phyloP scores from a whole-genome alignment of 1,140 invertebrate genomes.

The Lasioglossum baleicum region DNA sequence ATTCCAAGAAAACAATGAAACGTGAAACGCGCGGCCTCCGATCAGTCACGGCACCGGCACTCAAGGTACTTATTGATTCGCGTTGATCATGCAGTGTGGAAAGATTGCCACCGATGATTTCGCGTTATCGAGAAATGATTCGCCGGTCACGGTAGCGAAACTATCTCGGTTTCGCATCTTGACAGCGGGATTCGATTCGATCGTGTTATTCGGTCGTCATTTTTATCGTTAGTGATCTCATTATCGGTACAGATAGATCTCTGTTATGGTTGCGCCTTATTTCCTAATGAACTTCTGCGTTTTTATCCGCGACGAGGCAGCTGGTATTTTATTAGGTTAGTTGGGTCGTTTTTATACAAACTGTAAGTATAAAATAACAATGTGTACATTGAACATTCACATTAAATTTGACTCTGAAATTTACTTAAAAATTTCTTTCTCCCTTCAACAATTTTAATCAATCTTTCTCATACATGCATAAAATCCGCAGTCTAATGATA shows the following conservation, averaged over 20 bases:
- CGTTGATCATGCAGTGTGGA: not conserved
- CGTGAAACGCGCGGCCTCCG: not conserved
- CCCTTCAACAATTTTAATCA: no score
- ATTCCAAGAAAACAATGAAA: not conserved
- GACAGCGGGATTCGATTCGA: constrained; percentile 25
- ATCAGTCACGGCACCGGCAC: not conserved
- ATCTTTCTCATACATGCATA: no score
- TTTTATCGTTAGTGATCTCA: constrained; percentile 12
- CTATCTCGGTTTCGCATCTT: constrained; percentile 37
- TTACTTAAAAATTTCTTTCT: no score
- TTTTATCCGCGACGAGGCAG: no score
- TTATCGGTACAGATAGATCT: not conserved
- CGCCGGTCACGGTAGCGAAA: not conserved
- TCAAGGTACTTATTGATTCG: not conserved
- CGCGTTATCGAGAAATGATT: constrained; percentile 25
- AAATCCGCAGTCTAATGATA: no score
- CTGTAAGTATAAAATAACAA: no score
- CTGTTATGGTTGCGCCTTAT: not conserved
- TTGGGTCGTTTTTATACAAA: no score
- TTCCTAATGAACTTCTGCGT: not conserved
- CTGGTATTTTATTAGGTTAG: no score
- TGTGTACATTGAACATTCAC: no score
- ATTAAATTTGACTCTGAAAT: no score
- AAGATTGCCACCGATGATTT: constrained; percentile 22
- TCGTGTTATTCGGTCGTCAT: not conserved